phyloP scores from a whole-genome alignment of 2,113 vertebrate species.

The Phocoena phocoena region DNA sequence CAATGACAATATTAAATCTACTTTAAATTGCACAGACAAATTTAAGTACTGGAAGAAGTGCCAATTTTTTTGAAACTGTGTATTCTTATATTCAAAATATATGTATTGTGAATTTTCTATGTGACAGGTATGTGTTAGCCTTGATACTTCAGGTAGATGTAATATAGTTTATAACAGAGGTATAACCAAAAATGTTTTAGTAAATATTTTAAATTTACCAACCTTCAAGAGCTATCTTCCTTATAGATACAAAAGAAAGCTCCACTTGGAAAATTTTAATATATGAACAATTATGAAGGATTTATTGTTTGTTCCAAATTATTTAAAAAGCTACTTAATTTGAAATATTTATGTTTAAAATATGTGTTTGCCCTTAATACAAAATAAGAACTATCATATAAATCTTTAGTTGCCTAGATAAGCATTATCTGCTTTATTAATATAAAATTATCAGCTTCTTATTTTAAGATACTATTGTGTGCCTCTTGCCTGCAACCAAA shows the following conservation, averaged over 20 bases:
- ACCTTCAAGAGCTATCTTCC: background rate
- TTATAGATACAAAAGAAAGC: background rate
- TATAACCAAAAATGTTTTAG: background rate
- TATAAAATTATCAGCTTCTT: background rate
- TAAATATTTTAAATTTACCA: background rate
- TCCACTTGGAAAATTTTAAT: background rate
- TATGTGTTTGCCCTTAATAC: background rate
- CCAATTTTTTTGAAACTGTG: background rate
- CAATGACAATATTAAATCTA: background rate
- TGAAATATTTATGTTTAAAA: slow-evolving; percentile 25
- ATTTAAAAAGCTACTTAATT: background rate
- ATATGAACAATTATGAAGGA: background rate
- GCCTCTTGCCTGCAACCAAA: background rate
- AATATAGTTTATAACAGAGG: background rate
- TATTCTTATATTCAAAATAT: background rate
- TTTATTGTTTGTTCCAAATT: background rate
- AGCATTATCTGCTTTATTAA: background rate
- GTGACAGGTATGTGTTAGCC: background rate
- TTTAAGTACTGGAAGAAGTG: background rate
- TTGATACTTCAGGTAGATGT: background rate
- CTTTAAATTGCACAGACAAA: background rate
- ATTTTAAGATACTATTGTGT: background rate
- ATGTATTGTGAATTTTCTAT: background rate
- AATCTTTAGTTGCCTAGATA: background rate
- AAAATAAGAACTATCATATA: background rate